Evolutionary conservation across 2,113 vertebrate species (phyloP), one percentile per base, ranked within the genome.

Genomic region (Aramus guarauna): DNA sequence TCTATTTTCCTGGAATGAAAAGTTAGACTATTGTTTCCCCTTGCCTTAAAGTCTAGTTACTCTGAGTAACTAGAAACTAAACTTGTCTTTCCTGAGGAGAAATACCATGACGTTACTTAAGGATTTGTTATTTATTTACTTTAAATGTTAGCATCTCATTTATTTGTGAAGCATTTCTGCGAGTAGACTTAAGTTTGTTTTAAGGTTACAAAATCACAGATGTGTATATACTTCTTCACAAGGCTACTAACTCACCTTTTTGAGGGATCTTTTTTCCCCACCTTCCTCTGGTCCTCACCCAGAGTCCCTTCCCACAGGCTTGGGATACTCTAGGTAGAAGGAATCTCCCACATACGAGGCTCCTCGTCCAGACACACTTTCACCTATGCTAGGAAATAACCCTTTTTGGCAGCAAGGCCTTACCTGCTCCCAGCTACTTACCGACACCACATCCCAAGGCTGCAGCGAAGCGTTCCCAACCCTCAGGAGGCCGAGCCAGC

Each of bases 191-290:
- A 14, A 2, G 11, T 9, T 30, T 17, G 19, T n/a, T 68, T 67
- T 34, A 60, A 56, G 12, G 30, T n/a, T 18, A 75, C 16, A 20
- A 63, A 72, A 26, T 24, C 63, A 53, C 21, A 77, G 11, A 17
- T 9, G 6, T 4, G 2, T 3, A 32, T 3, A 5, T 9, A 19
- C 14, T 34, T 45, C 29, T 69, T 36, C 0, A 1, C 34, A 52
- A 69, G 22, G 22, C 22, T 64, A 23, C 47, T 17, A 45, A 52
- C 9, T 77, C 55, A n/a, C 9, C 1, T 2, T 50, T 67, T 60
- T 21, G n/a, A 62, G 29, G n/a, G 7, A 23, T 24, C 6, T 37
- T 24, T 18, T 5, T 7, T 17, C 9, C 8, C 6, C 5, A 12
- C 3, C 13, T 41, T 75, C 30, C 26, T 56, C 45, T 16, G 11